Evolutionary conservation across 2,888 invertebrate species (phyloP), one percentile per base, ranked within the genome.

Genomic region (Cryptosula pallasiana): DNA sequence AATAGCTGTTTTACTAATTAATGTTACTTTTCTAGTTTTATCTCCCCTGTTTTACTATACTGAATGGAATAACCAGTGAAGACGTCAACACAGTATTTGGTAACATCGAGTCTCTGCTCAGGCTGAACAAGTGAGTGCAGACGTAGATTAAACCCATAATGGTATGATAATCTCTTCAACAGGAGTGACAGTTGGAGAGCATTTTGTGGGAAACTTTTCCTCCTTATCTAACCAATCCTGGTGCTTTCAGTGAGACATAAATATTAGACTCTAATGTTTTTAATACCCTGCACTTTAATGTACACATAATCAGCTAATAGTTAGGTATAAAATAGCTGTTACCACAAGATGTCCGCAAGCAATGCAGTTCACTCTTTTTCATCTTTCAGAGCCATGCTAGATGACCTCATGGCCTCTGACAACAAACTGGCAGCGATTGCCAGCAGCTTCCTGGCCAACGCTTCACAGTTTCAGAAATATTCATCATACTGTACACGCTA

Each of bases 1-100:
- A 5, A 16, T 45, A 16, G 16, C 5, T 45, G 45, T 16, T 45
- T 13, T 16, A 45, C 16, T 13, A 45, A 45, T 13, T 45, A 45
- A 45, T 45, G 45, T 13, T 55, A 55, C 23, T 13, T 9, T 63
- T 63, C 3, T 32, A 63, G 63, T 16, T 63, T 1, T 63, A 63
- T n/a, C 63, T 63, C 9, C 63, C 63, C 13, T 63, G 63, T 63
- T 63, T 32, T n/a, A 27, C 25, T 29, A 32, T 63, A 5, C n/a
- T 63, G 27, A 13, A 63, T 9, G 27, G 27, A 16, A 32, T 63
- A 29, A 63, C 63, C 9, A 27, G 32, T 13, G 63, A 63, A 13
- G 63, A 63, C 9, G 32, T 32, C 5, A 27, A 5, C 9, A 63
- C 27, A 9, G 63, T 63, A 2, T 63, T 63, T 27, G 32, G 32